Evolutionary conservation across 2,888 invertebrate species (phyloP), one percentile per base, ranked within the genome.

Genomic region (Polydrusus tereticollis): DNA sequence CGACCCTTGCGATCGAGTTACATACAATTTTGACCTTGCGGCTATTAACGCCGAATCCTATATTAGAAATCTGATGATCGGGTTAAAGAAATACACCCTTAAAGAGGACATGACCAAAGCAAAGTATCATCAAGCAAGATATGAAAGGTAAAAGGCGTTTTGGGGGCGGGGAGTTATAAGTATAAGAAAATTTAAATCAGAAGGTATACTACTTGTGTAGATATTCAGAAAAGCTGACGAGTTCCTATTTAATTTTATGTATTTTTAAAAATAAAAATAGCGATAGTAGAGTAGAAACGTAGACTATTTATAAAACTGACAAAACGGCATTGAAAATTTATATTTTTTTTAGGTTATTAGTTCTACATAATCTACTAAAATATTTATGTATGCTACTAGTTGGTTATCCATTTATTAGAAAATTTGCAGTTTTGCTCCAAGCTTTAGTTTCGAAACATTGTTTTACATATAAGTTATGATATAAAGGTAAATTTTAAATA

Each of bases 1-100:
- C 26, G 75, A 55, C 52, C 62, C 77, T 21, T 55, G 55, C 6
- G 80, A 81, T 67, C 74, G 69, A 55, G 73, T 69, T 41, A 23
- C 69, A 5, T 81, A 77, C 63, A 79, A 78, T 45, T 80, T 81
- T 60, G 78, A 81, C 63, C 75, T 80, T 14, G 74, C 74, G 43
- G 68, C 76, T 14, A 70, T 81, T 21, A 72, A 79, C 60, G 38
- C 72, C 2, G 69, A 78, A 12, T 60, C 33, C 36, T 80, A 79
- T 60, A 73, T 79, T 1, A 73, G 60, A 41, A 77, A 77, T 73
- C 55, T 77, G 18, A 71, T 78, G 47, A 69, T 47, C 5, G 80
- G 81, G 7, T 57, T 81, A 29, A 81, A 81, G 69, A 75, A 77
- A 60, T 80, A 77, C 59, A 75, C 78, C 23, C 67, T 80, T n/a